Base-by-base conservation (phyloP, 2,797 vertebrate species). In the Selene dorsalis region DNA sequence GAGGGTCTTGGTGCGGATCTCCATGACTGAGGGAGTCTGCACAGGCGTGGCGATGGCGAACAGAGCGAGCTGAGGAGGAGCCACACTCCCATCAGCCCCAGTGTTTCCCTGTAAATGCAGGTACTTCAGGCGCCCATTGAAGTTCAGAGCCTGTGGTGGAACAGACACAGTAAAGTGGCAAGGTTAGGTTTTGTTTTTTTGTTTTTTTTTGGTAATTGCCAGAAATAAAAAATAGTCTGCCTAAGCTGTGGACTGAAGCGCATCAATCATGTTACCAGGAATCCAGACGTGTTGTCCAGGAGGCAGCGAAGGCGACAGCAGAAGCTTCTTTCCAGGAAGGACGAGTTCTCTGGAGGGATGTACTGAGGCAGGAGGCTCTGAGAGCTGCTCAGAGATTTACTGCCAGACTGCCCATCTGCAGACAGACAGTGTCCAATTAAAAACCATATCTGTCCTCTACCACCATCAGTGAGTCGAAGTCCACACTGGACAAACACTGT, bases 71-170 rank as follows among this genome's bases (percentile, higher is more conserved):
- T 92, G 88, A 0, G 90, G 80, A 0, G 84, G 81, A 6, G 69
- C 67, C 0, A 1, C 41, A 0, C 56, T 66, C 39, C 85, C 88
- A 0, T 87, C 84, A 3, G 77, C 61, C n/a, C 77, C 79, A 3
- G 18, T 22, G 60, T 41, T 56, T 9, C 77, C 91, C 35, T 87
- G 88, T 24, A 85, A 45, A 0, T 86, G 80, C 22, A 95, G 89
- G 58, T 89, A 88, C 84, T 93, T 95, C 77, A 94, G 79, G 64
- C 89, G 88, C 3, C 93, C 94, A 30, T 71, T 89, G 61, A 95
- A 90, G 75, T 92, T 92, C 24, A 94, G 84, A 76, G 92, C 80
- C 94, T 94, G 73, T 3, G 57, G 30, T 0, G 12, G 45, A 62
- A 55, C 28, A 70, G 48, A 60, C 4, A 11, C 1, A 35, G 32